phyloP scores from a whole-genome alignment of 2,888 invertebrate genomes.

The Stenichneumon culpator region DNA sequence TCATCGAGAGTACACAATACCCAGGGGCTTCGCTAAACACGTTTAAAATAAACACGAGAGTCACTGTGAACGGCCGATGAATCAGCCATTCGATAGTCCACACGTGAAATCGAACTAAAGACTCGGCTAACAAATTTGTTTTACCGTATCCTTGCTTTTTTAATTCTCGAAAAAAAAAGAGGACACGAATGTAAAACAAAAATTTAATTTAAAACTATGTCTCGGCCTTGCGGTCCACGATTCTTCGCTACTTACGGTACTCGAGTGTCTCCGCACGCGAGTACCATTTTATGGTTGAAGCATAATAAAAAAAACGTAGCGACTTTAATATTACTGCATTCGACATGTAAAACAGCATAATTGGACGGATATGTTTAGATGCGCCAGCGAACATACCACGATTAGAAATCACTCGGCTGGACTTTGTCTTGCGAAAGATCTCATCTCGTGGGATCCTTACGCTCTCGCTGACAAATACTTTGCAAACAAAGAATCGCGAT shows the following conservation, averaged over 20 bases:
- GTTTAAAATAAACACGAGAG: constrained; percentile 48
- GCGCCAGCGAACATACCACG: constrained; percentile 65
- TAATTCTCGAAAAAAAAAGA: neutral
- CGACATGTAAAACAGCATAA: constrained; percentile 74
- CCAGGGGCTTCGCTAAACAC: constrained; percentile 47
- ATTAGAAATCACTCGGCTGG: constrained; percentile 53
- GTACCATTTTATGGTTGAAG: constrained; percentile 17
- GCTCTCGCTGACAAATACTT: constrained; percentile 19
- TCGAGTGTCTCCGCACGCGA: constrained; percentile 35
- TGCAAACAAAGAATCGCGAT: neutral
- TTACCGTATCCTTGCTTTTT: constrained; percentile 3
- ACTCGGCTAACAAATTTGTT: neutral
- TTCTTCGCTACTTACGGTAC: neutral
- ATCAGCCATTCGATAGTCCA: constrained; percentile 45
- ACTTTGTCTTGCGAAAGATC: constrained; percentile 52
- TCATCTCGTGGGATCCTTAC: constrained; percentile 19
- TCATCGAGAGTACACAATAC: constrained; percentile 14
- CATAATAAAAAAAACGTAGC: constrained; percentile 11
- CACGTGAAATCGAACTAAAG: neutral
- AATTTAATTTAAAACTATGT: neutral
- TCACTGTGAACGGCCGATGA: constrained; percentile 56
- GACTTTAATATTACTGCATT: constrained; percentile 50
- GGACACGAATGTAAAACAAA: neutral
- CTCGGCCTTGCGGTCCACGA: constrained; percentile 23
- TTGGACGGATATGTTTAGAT: constrained; percentile 77